Conservation (phyloP, 2,797 vertebrate species). For the Xerus rutilus region DNA sequence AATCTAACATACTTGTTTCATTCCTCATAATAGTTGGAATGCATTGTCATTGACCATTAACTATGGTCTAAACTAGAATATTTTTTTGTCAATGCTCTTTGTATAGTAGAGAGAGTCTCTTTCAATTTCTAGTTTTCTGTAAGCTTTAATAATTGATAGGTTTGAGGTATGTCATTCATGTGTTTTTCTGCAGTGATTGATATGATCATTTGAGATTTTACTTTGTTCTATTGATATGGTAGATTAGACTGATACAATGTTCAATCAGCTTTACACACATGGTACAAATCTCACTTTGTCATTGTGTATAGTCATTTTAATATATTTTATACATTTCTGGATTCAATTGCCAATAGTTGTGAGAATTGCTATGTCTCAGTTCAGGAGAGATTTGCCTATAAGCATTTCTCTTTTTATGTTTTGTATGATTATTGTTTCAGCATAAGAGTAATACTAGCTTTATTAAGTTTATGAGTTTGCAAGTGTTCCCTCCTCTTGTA, state of each 20-base stretch:
- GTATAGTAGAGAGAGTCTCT: too few species aligned
- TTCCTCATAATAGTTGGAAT: background rate
- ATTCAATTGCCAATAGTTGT: background rate
- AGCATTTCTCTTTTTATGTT: background rate
- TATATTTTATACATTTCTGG: background rate
- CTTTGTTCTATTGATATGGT: background rate
- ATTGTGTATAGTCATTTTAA: background rate
- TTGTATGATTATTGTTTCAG: background rate
- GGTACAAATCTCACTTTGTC: background rate
- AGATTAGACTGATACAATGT: background rate
- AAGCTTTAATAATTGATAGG: background rate
- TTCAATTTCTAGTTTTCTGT: background rate
- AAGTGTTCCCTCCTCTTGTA: background rate
- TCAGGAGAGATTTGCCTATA: background rate
- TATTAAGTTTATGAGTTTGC: background rate
- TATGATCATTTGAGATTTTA: background rate
- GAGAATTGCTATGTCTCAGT: background rate
- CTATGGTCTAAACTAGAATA: background rate
- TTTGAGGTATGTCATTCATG: background rate
- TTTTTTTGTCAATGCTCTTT: background rate
- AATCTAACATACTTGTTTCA: background rate
- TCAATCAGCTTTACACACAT: too few species aligned
- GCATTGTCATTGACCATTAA: background rate
- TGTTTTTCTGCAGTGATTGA: background rate
- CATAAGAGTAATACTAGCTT: background rate